These are phyloP conservation scores for Periophthalmus modestus DNA, from an alignment of 2,113 vertebrate genomes.

Conservation along the genomic window DNA sequence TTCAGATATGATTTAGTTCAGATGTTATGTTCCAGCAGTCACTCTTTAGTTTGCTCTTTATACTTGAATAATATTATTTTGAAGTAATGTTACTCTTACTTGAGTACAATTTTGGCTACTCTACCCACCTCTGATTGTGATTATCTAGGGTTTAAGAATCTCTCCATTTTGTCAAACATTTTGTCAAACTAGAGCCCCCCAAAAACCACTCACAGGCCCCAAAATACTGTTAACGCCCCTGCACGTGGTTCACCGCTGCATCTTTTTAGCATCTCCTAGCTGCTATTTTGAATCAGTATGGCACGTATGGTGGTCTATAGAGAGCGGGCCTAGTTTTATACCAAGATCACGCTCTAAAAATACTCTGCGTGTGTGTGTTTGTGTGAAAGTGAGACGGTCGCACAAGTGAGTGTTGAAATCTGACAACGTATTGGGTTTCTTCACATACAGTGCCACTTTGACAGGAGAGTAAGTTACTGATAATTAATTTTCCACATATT, in stretches of 20 bases:
- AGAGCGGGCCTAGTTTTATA: conserved; percentile 69
- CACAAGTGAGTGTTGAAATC: conserved; percentile 67
- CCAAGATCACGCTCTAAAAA: conserved; percentile 80
- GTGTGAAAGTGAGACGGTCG: conserved; percentile 37
- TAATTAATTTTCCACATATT: conserved; percentile 50
- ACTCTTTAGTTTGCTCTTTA: too few species aligned
- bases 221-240: not conserved
- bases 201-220: not conserved
- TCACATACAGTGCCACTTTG: conserved; percentile 35
- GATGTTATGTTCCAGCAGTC: too few species aligned
- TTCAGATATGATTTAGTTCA: too few species aligned
- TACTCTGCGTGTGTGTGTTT: conserved; percentile 58
- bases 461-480: conserved; percentile 19
- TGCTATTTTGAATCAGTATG: conserved; percentile 82
- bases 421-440: conserved; percentile 51
- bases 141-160: too few species aligned
- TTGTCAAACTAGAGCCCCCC: too few species aligned
- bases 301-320: conserved; percentile 79
- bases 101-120: too few species aligned
- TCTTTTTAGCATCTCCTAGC: conserved; percentile 75
- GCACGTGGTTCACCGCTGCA: conserved; percentile 75
- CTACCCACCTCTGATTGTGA: too few species aligned
- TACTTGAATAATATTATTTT: too few species aligned
- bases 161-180: too few species aligned
- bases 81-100: too few species aligned